Conservation (phyloP, 2,888 invertebrate genomes). For the Plebejus anna region DNA sequence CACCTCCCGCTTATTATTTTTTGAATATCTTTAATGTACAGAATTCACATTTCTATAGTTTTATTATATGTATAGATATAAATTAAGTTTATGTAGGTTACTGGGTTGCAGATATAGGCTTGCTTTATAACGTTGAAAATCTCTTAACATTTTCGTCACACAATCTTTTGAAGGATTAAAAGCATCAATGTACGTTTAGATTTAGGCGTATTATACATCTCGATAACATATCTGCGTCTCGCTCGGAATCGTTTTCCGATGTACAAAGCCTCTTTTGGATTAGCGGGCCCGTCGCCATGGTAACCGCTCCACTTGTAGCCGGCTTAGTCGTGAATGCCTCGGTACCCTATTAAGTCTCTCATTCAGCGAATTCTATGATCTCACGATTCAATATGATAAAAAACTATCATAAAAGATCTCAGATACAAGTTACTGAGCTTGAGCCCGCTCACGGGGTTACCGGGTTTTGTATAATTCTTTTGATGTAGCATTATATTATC, state of each 20-base stretch:
- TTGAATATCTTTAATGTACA: no score
- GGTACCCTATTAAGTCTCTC: conserved; percentile 71
- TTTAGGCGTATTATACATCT: background rate
- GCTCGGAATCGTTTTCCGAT: conserved; percentile 58
- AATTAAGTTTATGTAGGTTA: no score
- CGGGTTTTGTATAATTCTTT: background rate
- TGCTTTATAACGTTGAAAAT: background rate
- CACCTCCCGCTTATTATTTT: no score
- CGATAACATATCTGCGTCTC: conserved; percentile 44
- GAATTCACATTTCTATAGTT: no score
- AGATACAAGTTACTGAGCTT: background rate
- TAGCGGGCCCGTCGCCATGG: conserved; percentile 67
- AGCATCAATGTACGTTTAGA: background rate
- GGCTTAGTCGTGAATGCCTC: conserved; percentile 68
- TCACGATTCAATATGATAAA: conserved; percentile 4
- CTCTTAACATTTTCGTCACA: background rate
- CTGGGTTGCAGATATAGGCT: background rate
- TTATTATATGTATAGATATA: no score
- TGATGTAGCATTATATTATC: background rate
- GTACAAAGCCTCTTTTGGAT: conserved; percentile 74
- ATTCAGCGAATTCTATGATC: conserved; percentile 43
- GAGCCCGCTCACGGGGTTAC: conserved; percentile 23
- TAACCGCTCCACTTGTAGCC: conserved; percentile 61
- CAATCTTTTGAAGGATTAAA: conserved; percentile 4
- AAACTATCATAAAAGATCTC: conserved; percentile 22